Base-by-base conservation (phyloP, 2,888 invertebrate genomes). In the Biston betularia region DNA sequence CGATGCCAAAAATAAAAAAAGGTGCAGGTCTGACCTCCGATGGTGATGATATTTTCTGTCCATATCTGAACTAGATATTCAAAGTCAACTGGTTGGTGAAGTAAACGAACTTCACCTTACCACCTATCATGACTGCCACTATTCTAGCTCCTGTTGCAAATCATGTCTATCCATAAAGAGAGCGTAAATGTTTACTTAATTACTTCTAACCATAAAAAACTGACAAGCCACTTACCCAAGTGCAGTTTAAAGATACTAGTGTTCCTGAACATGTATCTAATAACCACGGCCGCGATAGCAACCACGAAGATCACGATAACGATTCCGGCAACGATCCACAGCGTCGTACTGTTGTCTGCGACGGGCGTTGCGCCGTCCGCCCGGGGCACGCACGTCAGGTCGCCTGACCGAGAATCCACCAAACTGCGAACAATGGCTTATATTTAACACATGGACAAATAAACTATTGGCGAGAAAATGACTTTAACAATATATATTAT, bases 351-450 rank as follows among this genome's bases (percentile, higher is more conserved):
- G 60, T 63, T 67, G 55, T 64, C 75, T 34, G 44, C 54, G 33
- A 67, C 42, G 14, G 67, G 38, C 4, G 65, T 59, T 49, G 73
- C 79, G 38, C 15, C 15, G 15, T 56, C 48, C 3, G 7, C 33
- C 12, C 81, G 77, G 2, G 75, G 66, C 68, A 86, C 83, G 72
- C 88, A 90, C 35, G 76, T 79, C 68, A 84, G 75, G 59, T 85
- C 83, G 6, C 82, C 82, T 11, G 57, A 62, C 7, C 59, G 71
- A 48, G 80, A 77, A n/a, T 72, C 78, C 63, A 84, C 79, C 66
- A 86, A 71, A 54, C 89, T 89, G 72, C 12, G 9, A 64, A 68
- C 46, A 54, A 68, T 6, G 5, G 6, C 14, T 7, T 45, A 6
- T 14, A 2, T 45, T 24, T 45, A n/a, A 11, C 44, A 8, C 44